Conservation (phyloP, 2,888 invertebrate species). For the Neria commutata region DNA sequence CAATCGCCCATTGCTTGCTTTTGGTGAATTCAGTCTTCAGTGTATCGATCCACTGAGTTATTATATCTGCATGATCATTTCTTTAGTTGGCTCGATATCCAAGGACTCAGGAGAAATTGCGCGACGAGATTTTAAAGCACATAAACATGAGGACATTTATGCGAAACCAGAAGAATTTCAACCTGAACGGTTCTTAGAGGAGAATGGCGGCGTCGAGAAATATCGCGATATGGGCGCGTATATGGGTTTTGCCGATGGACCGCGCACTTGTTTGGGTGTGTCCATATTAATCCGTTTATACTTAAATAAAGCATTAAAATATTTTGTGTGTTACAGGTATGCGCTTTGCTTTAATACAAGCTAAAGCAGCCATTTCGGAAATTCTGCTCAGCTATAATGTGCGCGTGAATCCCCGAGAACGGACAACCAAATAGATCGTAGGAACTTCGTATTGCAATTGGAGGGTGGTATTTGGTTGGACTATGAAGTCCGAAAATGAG, state of each 20-base stretch:
- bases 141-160: conserved; percentile 46
- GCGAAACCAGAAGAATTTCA: conserved; percentile 45
- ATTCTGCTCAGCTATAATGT: background rate
- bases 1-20: conserved; percentile 46
- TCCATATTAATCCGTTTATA: background rate
- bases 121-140: conserved; percentile 42
- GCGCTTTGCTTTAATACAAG: background rate
- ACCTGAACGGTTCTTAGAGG: conserved; percentile 54
- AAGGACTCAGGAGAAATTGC: conserved; percentile 43
- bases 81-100: conserved; percentile 43
- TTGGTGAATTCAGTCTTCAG: conserved; percentile 32
- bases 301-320: background rate
- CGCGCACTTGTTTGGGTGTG: conserved; percentile 54
- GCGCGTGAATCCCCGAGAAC: background rate
- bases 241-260: conserved; percentile 57
- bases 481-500: conserved; percentile 28
- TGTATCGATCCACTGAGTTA: background rate
- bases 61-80: background rate
- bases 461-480: conserved; percentile 30
- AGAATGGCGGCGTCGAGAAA: conserved; percentile 47
- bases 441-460: background rate
- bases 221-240: conserved; percentile 50
- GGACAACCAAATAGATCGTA: background rate
- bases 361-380: background rate
- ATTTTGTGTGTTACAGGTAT: conserved; percentile 14